These are phyloP conservation scores for Carduelis carduelis DNA, from an alignment of 2,797 vertebrate genomes.

Conservation along the genomic window DNA sequence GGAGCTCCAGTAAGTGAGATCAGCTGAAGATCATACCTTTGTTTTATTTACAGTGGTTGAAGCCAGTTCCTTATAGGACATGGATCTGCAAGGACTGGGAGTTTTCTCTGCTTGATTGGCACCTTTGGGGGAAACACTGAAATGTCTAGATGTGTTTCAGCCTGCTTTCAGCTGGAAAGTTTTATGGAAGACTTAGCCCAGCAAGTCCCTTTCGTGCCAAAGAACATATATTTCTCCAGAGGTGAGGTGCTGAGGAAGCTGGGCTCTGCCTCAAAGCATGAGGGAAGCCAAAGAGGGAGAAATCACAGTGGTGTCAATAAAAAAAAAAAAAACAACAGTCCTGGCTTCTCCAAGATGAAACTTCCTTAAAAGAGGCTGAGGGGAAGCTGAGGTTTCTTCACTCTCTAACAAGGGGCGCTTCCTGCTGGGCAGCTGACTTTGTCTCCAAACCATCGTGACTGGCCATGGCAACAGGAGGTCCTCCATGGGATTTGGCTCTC, in stretches of 20 bases:
- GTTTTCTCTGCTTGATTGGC: background rate
- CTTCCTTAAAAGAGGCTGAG: background rate
- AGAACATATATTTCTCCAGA: background rate
- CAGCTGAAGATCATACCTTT: background rate
- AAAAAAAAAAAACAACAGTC: background rate
- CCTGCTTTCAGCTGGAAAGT: background rate
- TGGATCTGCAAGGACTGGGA: background rate
- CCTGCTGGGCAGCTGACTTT: background rate
- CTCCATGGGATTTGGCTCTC: background rate
- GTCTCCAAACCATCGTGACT: rapidly evolving
- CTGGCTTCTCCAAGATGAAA: background rate
- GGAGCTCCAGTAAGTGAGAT: background rate
- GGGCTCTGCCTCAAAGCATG: background rate
- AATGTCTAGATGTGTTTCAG: background rate
- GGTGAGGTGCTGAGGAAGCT: background rate
- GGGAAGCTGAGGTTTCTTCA: background rate
- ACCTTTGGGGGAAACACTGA: background rate
- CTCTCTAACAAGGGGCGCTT: background rate
- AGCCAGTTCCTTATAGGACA: background rate
- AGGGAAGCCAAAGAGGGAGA: background rate
- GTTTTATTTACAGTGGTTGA: background rate
- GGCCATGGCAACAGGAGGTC: rapidly evolving
- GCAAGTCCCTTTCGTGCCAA: background rate
- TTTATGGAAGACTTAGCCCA: background rate
- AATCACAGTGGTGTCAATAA: background rate